A percentile compares a stretch with the other conserved stretches of the same genome.
Evolutionary conservation across 2,888 invertebrate species (phyloP).

Genomic region (Thelaira solivaga): DNA sequence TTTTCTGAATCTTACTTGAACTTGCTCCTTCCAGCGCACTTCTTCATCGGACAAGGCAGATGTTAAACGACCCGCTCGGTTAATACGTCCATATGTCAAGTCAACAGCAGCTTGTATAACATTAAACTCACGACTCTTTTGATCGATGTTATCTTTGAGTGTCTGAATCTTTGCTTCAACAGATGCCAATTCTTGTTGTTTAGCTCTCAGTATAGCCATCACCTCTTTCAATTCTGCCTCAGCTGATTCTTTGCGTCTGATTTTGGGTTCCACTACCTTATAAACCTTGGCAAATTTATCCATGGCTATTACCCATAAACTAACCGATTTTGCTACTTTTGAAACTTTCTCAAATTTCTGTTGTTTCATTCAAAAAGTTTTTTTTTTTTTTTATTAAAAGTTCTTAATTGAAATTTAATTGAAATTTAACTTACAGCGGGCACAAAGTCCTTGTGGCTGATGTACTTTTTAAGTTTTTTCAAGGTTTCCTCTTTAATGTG

Average conservation of each 20-base stretch:
- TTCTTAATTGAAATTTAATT: slow-evolving; percentile 73
- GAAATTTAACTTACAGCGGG: slow-evolving; percentile 84
- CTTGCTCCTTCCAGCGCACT: slow-evolving; percentile 87
- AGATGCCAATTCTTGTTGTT: slow-evolving; percentile 88
- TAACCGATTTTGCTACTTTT: slow-evolving; percentile 92
- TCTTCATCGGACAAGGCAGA: slow-evolving; percentile 92
- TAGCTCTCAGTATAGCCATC: slow-evolving; percentile 85
- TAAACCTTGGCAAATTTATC: slow-evolving; percentile 92
- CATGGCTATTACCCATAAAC: slow-evolving; percentile 94
- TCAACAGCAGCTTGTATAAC: slow-evolving; percentile 85
- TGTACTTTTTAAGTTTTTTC: slow-evolving; percentile 88
- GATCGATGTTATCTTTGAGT: slow-evolving; percentile 81
- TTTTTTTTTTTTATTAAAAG: slow-evolving; percentile 77
- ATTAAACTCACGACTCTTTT: slow-evolving; percentile 86
- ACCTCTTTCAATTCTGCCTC: slow-evolving; percentile 86
- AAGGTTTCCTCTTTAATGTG: slow-evolving; percentile 86
- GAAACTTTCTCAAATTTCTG: slow-evolving; percentile 88
- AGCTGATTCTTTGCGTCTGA: slow-evolving; percentile 86
- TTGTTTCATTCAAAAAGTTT: no score
- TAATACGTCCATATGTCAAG: slow-evolving; percentile 86
- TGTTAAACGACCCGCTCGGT: slow-evolving; percentile 89
- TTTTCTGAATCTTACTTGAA: slow-evolving; percentile 72
- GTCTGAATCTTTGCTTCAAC: slow-evolving; percentile 84
- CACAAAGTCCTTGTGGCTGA: slow-evolving; percentile 90
- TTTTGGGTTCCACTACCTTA: slow-evolving; percentile 92